Base-by-base conservation (phyloP, 2,797 vertebrate genomes). In the Sebastes itinus region DNA sequence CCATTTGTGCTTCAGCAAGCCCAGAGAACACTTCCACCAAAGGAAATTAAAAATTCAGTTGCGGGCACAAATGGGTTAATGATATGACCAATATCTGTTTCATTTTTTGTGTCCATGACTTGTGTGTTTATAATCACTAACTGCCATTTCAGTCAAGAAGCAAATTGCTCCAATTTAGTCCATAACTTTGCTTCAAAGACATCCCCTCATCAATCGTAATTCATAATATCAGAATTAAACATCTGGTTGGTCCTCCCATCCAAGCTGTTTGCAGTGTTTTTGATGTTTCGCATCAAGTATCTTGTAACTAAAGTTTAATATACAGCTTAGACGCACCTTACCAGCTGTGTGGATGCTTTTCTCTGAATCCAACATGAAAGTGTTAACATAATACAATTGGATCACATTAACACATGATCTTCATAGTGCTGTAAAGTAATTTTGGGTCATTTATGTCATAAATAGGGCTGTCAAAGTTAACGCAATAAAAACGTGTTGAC, bases 161-260 rank as follows among this genome's bases (percentile, higher is more conserved):
- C 55, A 83, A 78, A 85, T 62, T 62, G n/a, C 68, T 86, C 56
- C 54, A 73, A 8, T 78, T 82, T 67, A 27, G 56, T 82, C 67
- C n/a, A 30, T 55, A 71, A 27, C 70, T 77, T 66, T 80, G 13
- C 55, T 84, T 75, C 64, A 72, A 30, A 42, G 46, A 83, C 54
- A 66, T 79, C 66, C 60, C 33, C 72, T 90, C 79, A 89, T 92
- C 75, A 90, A 62, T 85, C 42, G 63, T 80, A 85, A 89, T 82
- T 84, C 14, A 25, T 78, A 42, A 77, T 66, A 84, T 76, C 49
- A 80, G 30, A 82, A 80, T 78, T 56, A 72, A 87, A 83, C 88
- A 93, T 92, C 90, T 92, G 91, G 27, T 52, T 78, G 64, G 5
- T 72, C 88, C 54, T 60, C 81, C 82, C 81, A 75, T 72, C 69